phyloP scores from a whole-genome alignment of 2,888 invertebrate species.

The Agrochola lota region DNA sequence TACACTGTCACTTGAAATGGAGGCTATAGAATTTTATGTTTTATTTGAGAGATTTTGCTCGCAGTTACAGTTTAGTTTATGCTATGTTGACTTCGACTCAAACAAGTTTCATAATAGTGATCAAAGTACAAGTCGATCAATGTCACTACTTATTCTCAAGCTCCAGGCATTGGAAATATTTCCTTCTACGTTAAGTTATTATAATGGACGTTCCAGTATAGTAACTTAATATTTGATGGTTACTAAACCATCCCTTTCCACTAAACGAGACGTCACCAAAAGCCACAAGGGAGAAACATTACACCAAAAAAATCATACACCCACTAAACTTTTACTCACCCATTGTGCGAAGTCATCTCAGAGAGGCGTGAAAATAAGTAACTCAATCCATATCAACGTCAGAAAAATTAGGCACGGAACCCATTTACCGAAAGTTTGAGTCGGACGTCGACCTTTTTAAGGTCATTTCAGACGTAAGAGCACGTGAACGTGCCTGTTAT shows the following conservation, averaged over 20 bases:
- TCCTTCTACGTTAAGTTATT: not conserved
- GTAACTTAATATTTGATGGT: not conserved
- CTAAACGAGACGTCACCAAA: slow-evolving; percentile 21
- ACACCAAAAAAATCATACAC: slow-evolving; percentile 35
- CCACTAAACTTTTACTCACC: slow-evolving; percentile 38
- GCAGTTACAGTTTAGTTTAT: not conserved
- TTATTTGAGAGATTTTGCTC: slow-evolving; percentile 8
- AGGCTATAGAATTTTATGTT: not conserved
- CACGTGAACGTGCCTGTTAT: slow-evolving; percentile 60
- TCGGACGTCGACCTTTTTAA: slow-evolving; percentile 55
- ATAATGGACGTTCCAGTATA: too few relatives aligned
- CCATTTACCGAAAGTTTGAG: slow-evolving; percentile 43
- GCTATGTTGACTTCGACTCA: not conserved
- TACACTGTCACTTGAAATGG: slow-evolving; percentile 5
- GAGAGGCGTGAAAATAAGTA: slow-evolving; percentile 54
- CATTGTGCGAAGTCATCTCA: slow-evolving; percentile 53
- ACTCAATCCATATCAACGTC: slow-evolving; percentile 59
- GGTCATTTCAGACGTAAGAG: slow-evolving; percentile 66
- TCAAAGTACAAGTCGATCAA: not conserved
- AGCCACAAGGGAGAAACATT: slow-evolving; percentile 25
- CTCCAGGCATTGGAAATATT: too few relatives aligned
- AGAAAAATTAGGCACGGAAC: slow-evolving; percentile 60
- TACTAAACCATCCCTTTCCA: not conserved
- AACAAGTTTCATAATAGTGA: not conserved
- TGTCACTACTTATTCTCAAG: not conserved